Evolutionary conservation across 2,797 vertebrate species (phyloP), one percentile per base, ranked within the genome.

Genomic region (Manis pentadactyla): DNA sequence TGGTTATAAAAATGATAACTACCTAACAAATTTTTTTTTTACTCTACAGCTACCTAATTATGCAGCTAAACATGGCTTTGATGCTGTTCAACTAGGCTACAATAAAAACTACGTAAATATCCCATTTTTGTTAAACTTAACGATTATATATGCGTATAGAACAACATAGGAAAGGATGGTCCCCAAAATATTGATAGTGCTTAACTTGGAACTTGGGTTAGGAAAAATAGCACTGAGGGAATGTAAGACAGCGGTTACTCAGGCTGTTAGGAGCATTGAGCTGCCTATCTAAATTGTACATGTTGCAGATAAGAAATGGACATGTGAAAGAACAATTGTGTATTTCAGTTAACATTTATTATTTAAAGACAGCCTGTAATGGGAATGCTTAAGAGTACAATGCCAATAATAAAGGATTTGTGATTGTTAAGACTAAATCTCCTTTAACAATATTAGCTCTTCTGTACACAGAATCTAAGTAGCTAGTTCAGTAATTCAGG

Each of bases 31-130:
- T 86, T 31, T 89, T 83, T 83, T 59, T 79, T 68, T 21, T 39
- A 93, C 66, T 90, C 95, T 73, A 68, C 5, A 81, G 55, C n/a
- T 19, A 31, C 55, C 89, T 84, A 88, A 87, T 90, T 83, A 95
- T 85, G 25, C 74, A 49, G n/a, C 71, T 92, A 75, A 74, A 96
- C 81, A n/a, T 90, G 19, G 19, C 79, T 95, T 79, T 85, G 63
- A 85, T 95, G 39, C 14, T 64, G 10, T 94, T 88, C 90, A 95
- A 55, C 34, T 79, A 68, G 74, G 23, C 34, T 53, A 95, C 34
- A 69, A 68, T 88, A 27, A 75, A 79, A 79, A 34, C 34, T 95
- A 46, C 59, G 7, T 86, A 88, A 86, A 86, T 64, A 73, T 86
- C 17, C 37, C n/a, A 29, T 77, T 85, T 92, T 93, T 95, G 29